Evolutionary conservation across 2,113 vertebrate species (phyloP), one percentile per base, ranked within the genome.

Genomic region (Pelecanus crispus): DNA sequence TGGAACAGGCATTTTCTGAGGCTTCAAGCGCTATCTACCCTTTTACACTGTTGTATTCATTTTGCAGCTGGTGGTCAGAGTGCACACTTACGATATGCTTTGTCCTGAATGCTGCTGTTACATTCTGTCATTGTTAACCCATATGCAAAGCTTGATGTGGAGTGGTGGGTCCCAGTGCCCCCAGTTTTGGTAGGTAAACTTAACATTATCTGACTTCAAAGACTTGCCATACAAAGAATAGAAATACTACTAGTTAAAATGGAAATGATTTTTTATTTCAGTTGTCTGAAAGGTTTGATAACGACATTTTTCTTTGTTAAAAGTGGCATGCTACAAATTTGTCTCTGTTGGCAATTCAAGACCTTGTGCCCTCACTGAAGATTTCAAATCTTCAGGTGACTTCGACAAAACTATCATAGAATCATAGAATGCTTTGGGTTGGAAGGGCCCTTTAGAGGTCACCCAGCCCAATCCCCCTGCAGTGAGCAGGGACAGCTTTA

Each of bases 141-240:
- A 0, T 16, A 53, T 0, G 0, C 31, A 59, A 66, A 81, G 8
- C 28, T 63, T 81, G 22, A 72, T 0, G 0, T 29, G 16, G 19
- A 83, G 17, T 6, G 32, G 16, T 15, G 29, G 13, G 20, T 81
- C 38, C 20, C 40, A 52, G 25, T 24, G 38, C 32, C 17, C 17
- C 10, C 40, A 42, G 13, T 56, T 90, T 88, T 55, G 9, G 14
- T 49, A 38, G 26, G 36, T 36, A 89, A 85, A 53, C 5, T 29
- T 78, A 47, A 4, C 47, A 36, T 59, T 40, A 50, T 50, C 59
- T 88, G 22, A 32, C 65, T 72, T 83, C 40, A 56, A 80, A 93
- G 58, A 14, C 10, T 21, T 61, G 18, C 29, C 20, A 83, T n/a
- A n/a, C 19, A 62, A 84, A 77, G 67, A 70, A 49, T 0, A n/a